A percentile compares a stretch with the other conserved stretches of the same genome.
Conservation (phyloP, 2,888 invertebrate species). For the Chymomyza caudatula region DNA sequence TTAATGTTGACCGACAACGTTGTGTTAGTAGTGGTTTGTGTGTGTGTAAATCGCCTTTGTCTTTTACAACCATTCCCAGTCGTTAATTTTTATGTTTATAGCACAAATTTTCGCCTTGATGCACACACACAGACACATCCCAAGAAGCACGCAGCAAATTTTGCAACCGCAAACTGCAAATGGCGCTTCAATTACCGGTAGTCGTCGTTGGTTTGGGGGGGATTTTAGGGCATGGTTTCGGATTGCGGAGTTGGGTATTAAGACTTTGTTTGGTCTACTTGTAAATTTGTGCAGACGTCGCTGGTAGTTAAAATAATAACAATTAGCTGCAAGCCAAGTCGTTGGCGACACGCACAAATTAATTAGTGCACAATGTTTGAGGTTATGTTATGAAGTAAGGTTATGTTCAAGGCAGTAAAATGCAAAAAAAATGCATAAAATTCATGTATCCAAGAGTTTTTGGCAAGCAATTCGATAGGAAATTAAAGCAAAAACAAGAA, state of each 20-base stretch:
- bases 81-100: slow-evolving; percentile 76
- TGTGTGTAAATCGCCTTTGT: slow-evolving; percentile 43
- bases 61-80: slow-evolving; percentile 73
- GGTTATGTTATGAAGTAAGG: slow-evolving; percentile 11
- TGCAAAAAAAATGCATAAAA: slow-evolving; percentile 24
- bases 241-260: too few relatives aligned
- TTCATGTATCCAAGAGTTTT: slow-evolving; percentile 2
- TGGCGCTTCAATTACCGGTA: slow-evolving; percentile 21
- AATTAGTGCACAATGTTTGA: slow-evolving; percentile 47
- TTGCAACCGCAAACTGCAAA: slow-evolving; percentile 34
- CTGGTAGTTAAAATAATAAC: slow-evolving; percentile 63
- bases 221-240: background rate
- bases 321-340: slow-evolving; percentile 65
- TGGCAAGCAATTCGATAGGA: background rate
- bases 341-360: slow-evolving; percentile 64
- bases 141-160: slow-evolving; percentile 18
- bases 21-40: slow-evolving; percentile 14
- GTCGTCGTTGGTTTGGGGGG: background rate
- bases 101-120: slow-evolving; percentile 65
- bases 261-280: background rate
- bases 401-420: slow-evolving; percentile 43
- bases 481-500: background rate
- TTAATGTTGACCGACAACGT: slow-evolving; percentile 63
- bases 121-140: slow-evolving; percentile 51
- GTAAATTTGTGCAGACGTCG: slow-evolving; percentile 9